Conservation (phyloP, 2,888 invertebrate species). For the Atherix ibis region DNA sequence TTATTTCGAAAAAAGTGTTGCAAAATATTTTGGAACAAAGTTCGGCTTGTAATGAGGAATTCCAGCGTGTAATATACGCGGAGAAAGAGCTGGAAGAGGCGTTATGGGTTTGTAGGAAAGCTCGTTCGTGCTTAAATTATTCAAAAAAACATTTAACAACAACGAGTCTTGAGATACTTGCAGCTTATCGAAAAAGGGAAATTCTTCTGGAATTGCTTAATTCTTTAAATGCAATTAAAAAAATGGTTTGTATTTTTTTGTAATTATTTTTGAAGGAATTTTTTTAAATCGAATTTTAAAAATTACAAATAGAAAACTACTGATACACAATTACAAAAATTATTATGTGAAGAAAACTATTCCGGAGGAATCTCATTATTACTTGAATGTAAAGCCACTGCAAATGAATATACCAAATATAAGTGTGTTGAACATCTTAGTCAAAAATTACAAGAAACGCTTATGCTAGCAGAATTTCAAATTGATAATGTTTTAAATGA, state of each 20-base stretch:
- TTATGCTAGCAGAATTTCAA: conserved; percentile 82
- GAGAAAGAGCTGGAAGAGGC: conserved; percentile 53
- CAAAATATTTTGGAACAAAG: conserved; percentile 87
- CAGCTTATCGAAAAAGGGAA: conserved; percentile 80
- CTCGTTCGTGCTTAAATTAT: conserved; percentile 53
- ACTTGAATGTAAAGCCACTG: conserved; percentile 73
- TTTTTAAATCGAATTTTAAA: conserved; percentile 15
- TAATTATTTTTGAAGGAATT: conserved; percentile 17
- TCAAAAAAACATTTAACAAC: conserved; percentile 72
- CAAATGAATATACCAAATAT: conserved; percentile 71
- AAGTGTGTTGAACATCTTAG: conserved; percentile 80
- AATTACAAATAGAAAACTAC: conserved; percentile 48
- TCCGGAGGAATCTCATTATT: conserved; percentile 81
- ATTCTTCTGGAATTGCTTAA: conserved; percentile 63
- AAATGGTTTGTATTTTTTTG: conserved; percentile 34
- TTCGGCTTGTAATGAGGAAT: conserved; percentile 70
- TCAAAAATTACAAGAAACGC: conserved; percentile 74
- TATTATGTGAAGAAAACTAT: conserved; percentile 72
- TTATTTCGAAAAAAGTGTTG: conserved; percentile 85
- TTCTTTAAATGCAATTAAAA: conserved; percentile 64
- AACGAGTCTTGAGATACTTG: conserved; percentile 74
- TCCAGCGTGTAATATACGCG: conserved; percentile 55
- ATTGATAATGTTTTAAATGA: conserved; percentile 73
- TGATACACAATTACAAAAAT: conserved; percentile 65
- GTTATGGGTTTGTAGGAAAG: conserved; percentile 52